phyloP scores from a whole-genome alignment of 2,797 vertebrate genomes.

The Sphenodon punctatus region DNA sequence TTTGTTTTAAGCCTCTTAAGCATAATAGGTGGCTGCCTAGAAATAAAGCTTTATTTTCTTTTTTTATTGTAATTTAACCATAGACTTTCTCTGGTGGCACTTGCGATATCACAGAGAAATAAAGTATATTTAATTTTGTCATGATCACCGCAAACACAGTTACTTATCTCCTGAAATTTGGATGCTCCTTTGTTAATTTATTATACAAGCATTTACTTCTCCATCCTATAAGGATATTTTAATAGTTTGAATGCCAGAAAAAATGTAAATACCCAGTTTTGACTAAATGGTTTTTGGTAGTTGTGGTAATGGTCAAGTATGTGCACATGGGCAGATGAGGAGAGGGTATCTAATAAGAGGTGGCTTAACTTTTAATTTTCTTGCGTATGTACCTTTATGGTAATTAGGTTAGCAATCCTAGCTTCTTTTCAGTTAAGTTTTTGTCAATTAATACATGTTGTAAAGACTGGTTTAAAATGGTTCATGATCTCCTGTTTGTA shows the following conservation, averaged over 20 bases:
- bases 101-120: conserved; percentile 30
- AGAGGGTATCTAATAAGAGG: too few species aligned
- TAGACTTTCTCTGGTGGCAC: conserved; percentile 25
- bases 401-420: too few species aligned
- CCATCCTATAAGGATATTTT: background rate
- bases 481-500: background rate
- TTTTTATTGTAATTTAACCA: conserved; percentile 22
- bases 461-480: too few species aligned
- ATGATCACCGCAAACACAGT: background rate
- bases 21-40: conserved; percentile 46
- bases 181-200: background rate
- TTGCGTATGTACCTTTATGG: too few species aligned
- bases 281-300: background rate
- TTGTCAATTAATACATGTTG: too few species aligned
- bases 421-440: too few species aligned
- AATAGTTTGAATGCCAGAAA: background rate
- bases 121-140: background rate
- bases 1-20: conserved; percentile 69
- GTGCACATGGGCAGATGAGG: too few species aligned
- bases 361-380: too few species aligned
- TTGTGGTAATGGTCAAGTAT: too few species aligned
- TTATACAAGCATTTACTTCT: background rate
- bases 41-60: conserved; percentile 48
- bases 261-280: background rate
- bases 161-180: background rate